phyloP scores from a whole-genome alignment of 53 echinoderm and acorn worm genomes.

The Stichopus horrens region DNA sequence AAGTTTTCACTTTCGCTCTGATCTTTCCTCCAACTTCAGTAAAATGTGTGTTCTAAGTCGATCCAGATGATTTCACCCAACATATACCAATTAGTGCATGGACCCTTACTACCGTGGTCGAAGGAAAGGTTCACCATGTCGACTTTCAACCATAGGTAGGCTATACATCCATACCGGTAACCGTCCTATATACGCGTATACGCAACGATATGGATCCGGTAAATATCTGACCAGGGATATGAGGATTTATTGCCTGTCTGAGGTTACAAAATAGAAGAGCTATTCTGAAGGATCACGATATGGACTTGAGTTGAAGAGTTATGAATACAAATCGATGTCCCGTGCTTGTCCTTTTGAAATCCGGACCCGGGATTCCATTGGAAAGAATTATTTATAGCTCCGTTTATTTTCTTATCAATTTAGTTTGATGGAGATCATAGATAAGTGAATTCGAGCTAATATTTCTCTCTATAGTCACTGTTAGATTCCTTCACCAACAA shows the following conservation, averaged over 20 bases:
- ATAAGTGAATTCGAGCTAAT: not conserved
- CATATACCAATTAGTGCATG: too few relatives aligned
- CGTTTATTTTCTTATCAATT: constrained; percentile 3
- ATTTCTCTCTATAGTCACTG: not conserved
- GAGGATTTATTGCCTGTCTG: constrained; percentile 3
- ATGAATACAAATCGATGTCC: not conserved
- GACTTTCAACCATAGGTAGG: too few relatives aligned
- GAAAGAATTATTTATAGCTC: not conserved
- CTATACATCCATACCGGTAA: too few relatives aligned
- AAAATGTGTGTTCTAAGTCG: too few relatives aligned
- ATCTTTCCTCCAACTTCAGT: too few relatives aligned
- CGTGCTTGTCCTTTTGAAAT: not conserved
- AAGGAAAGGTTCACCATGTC: too few relatives aligned
- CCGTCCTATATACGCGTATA: too few relatives aligned
- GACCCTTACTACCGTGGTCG: too few relatives aligned
- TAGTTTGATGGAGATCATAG: not conserved
- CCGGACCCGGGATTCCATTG: not conserved
- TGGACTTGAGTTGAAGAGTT: not conserved
- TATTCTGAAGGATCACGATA: not conserved
- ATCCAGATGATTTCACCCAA: too few relatives aligned
- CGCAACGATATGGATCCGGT: too few relatives aligned
- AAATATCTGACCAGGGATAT: too few relatives aligned
- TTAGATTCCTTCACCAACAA: not conserved
- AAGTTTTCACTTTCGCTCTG: too few relatives aligned
- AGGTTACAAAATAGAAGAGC: not conserved